Percentiles rank a stretch among this genome's conserved stretches.
These are phyloP conservation scores for Xylota sylvarum DNA, from an alignment of 2,888 invertebrate species.

Conservation along the genomic window DNA sequence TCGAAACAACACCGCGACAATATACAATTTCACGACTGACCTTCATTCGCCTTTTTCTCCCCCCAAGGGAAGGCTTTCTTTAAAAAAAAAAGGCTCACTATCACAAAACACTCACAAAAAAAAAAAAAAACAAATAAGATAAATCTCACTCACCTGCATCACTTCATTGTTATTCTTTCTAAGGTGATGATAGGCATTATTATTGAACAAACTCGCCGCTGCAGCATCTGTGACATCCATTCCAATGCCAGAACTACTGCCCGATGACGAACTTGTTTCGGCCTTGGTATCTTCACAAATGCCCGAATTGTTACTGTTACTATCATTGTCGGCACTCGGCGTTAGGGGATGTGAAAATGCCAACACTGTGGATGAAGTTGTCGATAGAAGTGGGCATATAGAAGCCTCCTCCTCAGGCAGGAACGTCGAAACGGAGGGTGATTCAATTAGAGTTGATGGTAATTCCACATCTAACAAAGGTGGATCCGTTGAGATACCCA, in stretches of 20 bases:
- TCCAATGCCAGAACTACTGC: slow-evolving; percentile 83
- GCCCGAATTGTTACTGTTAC: slow-evolving; percentile 83
- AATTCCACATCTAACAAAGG: slow-evolving; percentile 82
- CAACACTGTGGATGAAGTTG: slow-evolving; percentile 87
- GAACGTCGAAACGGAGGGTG: slow-evolving; percentile 84
- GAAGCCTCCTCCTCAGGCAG: slow-evolving; percentile 88
- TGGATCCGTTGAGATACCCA: slow-evolving; percentile 83
- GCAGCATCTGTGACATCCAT: slow-evolving; percentile 82
- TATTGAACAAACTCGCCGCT: slow-evolving; percentile 81
- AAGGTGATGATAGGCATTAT: slow-evolving; percentile 83
- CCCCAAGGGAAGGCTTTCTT: neutral
- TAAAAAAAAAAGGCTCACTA: neutral
- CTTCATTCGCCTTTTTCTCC: slow-evolving; percentile 63
- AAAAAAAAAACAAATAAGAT: too few species aligned
- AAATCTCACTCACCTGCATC: slow-evolving; percentile 79
- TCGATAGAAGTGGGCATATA: slow-evolving; percentile 88
- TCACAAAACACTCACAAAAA: neutral
- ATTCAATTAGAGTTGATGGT: slow-evolving; percentile 82
- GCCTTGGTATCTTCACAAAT: slow-evolving; percentile 81
- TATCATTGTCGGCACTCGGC: slow-evolving; percentile 86
- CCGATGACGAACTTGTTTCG: slow-evolving; percentile 83
- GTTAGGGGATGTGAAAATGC: slow-evolving; percentile 87
- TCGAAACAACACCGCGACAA: neutral
- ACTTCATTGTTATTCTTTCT: slow-evolving; percentile 80
- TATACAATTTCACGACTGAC: slow-evolving; percentile 54